phyloP scores from a whole-genome alignment of 2,797 vertebrate species.

The Catharus ustulatus region DNA sequence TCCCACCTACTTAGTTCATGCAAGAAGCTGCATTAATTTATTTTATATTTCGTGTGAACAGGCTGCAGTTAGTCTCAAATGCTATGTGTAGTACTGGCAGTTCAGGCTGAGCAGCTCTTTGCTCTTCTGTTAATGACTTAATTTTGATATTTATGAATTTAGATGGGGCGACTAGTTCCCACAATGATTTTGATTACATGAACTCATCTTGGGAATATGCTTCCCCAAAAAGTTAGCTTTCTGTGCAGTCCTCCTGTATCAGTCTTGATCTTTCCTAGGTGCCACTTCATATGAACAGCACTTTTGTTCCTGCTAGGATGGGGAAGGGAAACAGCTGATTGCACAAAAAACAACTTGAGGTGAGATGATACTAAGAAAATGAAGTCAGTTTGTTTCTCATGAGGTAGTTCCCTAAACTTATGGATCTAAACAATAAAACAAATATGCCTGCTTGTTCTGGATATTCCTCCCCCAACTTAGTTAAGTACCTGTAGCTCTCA shows the following conservation, averaged over 20 bases:
- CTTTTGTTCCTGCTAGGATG: background rate
- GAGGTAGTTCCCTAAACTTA: background rate
- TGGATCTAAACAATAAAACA: background rate
- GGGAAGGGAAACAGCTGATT: background rate
- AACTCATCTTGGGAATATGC: background rate
- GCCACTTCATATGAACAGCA: background rate
- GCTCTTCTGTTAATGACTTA: background rate
- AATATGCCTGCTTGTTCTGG: background rate
- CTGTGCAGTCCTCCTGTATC: background rate
- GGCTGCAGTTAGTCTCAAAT: background rate
- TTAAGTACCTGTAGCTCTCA: background rate
- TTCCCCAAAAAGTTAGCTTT: background rate
- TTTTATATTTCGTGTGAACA: background rate
- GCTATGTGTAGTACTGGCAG: background rate
- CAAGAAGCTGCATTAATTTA: background rate
- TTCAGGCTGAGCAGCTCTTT: background rate
- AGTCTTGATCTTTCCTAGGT: background rate
- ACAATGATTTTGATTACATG: background rate
- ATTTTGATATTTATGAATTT: background rate
- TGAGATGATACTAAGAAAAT: background rate
- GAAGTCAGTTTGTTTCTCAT: background rate
- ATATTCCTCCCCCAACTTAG: background rate
- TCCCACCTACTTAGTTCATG: background rate
- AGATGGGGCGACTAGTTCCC: background rate
- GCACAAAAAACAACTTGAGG: background rate